Base-by-base conservation (phyloP, 1,140 invertebrate genomes). In the Drosophila subobscura region DNA sequence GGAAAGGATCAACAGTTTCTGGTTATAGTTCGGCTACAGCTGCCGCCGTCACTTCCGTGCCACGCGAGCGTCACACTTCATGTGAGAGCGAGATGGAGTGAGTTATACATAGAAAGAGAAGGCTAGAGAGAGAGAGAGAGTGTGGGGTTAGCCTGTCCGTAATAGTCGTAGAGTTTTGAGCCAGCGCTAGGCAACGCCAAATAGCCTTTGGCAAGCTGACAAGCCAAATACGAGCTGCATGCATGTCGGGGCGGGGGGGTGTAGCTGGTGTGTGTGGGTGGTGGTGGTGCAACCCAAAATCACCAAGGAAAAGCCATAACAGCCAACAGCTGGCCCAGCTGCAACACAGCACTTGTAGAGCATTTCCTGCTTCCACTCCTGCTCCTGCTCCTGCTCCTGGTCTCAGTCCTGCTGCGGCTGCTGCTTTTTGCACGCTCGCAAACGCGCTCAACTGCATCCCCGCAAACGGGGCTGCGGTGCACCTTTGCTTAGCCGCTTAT, bases 51-150 rank as follows among this genome's bases (percentile, higher is more conserved):
- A 86, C 83, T 86, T 86, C 81, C 81, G 71, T 86, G 81, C 83
- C 81, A 85, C 81, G 81, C 83, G 81, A 88, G 77, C 81, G 81
- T 85, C 81, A 86, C 81, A 85, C 81, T 85, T 85, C 81, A 60
- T 29, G 76, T 74, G 64, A 70, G 37, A 42, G 55, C 33, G 45
- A 25, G 41, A 33, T 10, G 40, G 20, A 23, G 46, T 22, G 44
- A 14, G 10, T 37, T 37, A 37, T 37, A 20, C 16, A 12, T 4
- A 12, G n/a, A 55, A 8, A 10, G 40, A 42, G 22, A 27, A 4
- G 23, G 25, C 33, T n/a, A 44, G 25, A 8, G 27, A 25, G 45
- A 33, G 5, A 37, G 20, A 37, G 25, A 5, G 52, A 27, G 42
- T 42, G 46, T 33, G 40, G 53, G 55, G 16, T 20, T 20, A 23